These are phyloP conservation scores for Nematolebias whitei DNA, from an alignment of 2,113 vertebrate species.

Conservation along the genomic window DNA sequence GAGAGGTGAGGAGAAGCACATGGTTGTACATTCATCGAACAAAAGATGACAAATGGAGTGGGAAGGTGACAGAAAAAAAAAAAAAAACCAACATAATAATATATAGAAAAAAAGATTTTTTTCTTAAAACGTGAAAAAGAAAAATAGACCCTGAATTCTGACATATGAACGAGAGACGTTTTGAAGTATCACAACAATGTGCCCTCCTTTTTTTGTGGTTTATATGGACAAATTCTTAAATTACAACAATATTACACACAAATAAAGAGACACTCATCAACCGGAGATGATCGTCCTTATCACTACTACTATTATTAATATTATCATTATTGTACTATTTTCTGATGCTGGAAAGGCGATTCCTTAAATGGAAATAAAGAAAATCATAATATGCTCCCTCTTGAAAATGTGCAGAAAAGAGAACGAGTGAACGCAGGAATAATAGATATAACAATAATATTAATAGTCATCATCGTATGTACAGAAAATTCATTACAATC, in stretches of 20 bases:
- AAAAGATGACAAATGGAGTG: slow-evolving; percentile 51
- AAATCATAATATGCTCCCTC: slow-evolving; percentile 62
- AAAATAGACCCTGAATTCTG: slow-evolving; percentile 30
- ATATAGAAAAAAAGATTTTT: slow-evolving; percentile 18
- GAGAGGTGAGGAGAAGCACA: slow-evolving; percentile 64
- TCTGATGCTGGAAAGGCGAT: slow-evolving; percentile 65
- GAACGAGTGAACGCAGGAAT: slow-evolving; percentile 57
- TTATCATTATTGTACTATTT: slow-evolving; percentile 71
- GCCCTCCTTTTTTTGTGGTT: slow-evolving; percentile 75
- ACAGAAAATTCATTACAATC: slow-evolving; percentile 85
- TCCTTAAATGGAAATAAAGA: slow-evolving; percentile 42
- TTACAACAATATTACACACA: slow-evolving; percentile 83
- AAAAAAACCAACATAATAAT: neutral
- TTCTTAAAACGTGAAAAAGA: slow-evolving; percentile 39
- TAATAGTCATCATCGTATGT: slow-evolving; percentile 80
- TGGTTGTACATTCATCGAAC: slow-evolving; percentile 76
- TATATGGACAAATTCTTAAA: slow-evolving; percentile 79
- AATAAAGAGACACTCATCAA: slow-evolving; percentile 83
- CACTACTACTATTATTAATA: slow-evolving; percentile 73
- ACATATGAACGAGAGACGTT: slow-evolving; percentile 50
- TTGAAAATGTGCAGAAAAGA: slow-evolving; percentile 66
- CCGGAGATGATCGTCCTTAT: slow-evolving; percentile 78
- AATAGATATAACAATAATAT: slow-evolving; percentile 68
- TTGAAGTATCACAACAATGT: slow-evolving; percentile 73
- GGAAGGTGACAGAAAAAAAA: slow-evolving; percentile 24